Base-by-base conservation (phyloP, 2,888 invertebrate genomes). In the Tuta absoluta region DNA sequence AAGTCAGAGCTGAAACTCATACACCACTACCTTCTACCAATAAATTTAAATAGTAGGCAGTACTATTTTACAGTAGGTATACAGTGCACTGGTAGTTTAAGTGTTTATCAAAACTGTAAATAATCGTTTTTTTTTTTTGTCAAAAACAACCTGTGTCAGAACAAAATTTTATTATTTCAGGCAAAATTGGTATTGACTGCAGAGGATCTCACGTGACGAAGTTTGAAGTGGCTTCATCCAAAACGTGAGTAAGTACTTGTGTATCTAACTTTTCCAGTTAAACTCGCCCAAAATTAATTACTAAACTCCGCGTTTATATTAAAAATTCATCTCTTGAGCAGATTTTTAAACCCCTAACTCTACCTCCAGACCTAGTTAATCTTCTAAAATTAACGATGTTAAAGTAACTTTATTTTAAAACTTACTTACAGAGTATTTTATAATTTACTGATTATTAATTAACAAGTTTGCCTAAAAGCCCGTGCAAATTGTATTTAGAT, bases 221-320 rank as follows among this genome's bases (percentile, higher is more conserved):
- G 64, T 81, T 84, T 69, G 82, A 86, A 68, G 76, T 79, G 56
- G 71, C 76, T 70, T 70, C 81, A 81, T 69, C 79, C 81, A 86
- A 91, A 90, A 89, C 87, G 89, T 89, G 87, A 91, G 91, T 90
- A 87, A 90, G 90, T 90, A 89, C 72, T 73, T 73, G 65, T 75
- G 65, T 65, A 63, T 53, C 68, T 23, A 49, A 57, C 33, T 49
- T 69, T 38, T 17, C 24, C 12, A n/a, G 24, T 33, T 4, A n/a
- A 56, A n/a, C 14, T 17, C 10, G 10, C 28, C n/a, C 24, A 24
- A 33, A 33, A 24, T 17, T 53, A n/a, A 24, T 51, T 51, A 45
- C 45, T 4, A 11, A 45, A 45, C 45, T 45, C 17, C 45, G 17
- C n/a, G n/a, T 17, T 45, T n/a, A n/a, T 45, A 45, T 45, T 45